Evolutionary conservation across 1,140 invertebrate genomes (phyloP).

Genomic region (Delia radicum): DNA sequence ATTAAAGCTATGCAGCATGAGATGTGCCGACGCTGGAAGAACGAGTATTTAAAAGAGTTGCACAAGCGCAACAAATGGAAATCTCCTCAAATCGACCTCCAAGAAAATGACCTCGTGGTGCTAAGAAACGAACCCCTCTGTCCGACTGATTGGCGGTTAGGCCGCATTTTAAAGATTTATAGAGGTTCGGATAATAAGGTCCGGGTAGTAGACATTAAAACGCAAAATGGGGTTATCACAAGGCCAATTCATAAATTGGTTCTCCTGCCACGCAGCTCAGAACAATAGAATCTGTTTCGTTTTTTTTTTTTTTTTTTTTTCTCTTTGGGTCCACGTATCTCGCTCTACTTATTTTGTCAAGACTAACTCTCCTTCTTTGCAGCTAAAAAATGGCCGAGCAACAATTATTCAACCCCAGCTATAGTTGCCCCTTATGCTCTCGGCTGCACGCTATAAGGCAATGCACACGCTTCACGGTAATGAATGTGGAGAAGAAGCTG

Average conservation of each 20-base stretch:
- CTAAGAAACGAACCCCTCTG: background rate
- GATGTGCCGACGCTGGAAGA: background rate
- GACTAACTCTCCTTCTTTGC: background rate
- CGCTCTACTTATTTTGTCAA: background rate
- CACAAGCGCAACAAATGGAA: background rate
- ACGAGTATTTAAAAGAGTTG: background rate
- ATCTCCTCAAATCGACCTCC: background rate
- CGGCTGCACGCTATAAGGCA: background rate
- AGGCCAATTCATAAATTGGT: background rate
- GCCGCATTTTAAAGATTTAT: background rate
- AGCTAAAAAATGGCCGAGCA: background rate
- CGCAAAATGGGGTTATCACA: background rate
- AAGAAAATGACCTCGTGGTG: background rate
- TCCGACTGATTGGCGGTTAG: background rate
- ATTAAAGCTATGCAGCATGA: background rate
- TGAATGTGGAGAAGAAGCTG: background rate
- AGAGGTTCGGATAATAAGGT: background rate
- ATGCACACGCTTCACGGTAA: background rate
- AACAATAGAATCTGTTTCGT: background rate
- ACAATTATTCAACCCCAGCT: background rate
- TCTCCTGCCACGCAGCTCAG: background rate
- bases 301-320: no score
- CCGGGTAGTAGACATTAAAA: background rate
- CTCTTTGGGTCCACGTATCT: background rate
- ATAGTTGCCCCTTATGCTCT: background rate